Evolutionary conservation across 2,888 invertebrate genomes (phyloP).

Genomic region (Hydrotaea cyrtoneurina): DNA sequence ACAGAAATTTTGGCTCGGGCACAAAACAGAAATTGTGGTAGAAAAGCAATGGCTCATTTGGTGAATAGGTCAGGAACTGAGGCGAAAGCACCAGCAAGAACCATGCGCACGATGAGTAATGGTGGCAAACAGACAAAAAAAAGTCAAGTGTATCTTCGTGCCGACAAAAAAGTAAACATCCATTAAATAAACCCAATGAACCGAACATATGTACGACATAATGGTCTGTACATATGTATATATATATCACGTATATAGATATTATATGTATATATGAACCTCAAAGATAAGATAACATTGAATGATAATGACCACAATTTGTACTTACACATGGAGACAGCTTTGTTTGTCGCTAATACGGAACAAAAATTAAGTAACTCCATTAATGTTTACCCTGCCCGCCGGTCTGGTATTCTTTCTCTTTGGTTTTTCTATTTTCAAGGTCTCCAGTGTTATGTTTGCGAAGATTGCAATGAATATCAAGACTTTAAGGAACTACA

Average conservation of each 20-base stretch:
- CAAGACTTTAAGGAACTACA: conserved; percentile 65
- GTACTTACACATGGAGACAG: too few species aligned
- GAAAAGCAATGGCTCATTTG: neutral
- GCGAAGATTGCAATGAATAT: conserved; percentile 72
- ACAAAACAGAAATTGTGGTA: too few species aligned
- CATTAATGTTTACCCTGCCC: neutral
- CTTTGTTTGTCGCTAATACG: too few species aligned
- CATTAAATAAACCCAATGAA: too few species aligned
- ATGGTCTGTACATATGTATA: neutral
- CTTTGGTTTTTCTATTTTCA: conserved; percentile 15
- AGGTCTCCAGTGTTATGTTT: conserved; percentile 74
- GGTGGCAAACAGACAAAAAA: too few species aligned
- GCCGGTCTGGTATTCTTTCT: neutral
- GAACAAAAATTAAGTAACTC: neutral
- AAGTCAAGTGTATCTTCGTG: too few species aligned
- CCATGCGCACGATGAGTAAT: neutral
- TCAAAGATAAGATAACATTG: too few species aligned
- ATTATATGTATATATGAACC: too few species aligned
- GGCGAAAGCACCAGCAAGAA: neutral
- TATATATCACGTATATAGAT: neutral
- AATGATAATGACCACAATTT: too few species aligned
- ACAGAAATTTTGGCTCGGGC: too few species aligned
- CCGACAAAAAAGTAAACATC: neutral
- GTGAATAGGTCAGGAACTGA: neutral
- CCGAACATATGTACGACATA: neutral